These are phyloP conservation scores for Xenus cinereus DNA, from an alignment of 2,113 vertebrate genomes.

Conservation along the genomic window DNA sequence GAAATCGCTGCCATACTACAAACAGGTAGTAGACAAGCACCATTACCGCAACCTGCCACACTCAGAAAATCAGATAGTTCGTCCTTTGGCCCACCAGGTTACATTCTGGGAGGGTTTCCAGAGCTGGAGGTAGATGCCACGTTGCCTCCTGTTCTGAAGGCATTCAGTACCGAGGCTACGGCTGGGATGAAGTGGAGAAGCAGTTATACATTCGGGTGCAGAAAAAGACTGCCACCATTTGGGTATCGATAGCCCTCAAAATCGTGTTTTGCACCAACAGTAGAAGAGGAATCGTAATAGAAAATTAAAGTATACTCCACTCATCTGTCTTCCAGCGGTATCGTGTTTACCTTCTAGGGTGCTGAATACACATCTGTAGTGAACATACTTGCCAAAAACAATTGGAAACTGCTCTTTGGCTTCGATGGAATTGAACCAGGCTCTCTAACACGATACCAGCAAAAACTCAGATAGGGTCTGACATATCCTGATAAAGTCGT, in stretches of 20 bases:
- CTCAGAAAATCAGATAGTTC: background rate
- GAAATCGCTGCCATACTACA: background rate
- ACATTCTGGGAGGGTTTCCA: background rate
- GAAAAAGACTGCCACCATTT: background rate
- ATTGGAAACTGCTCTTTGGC: background rate
- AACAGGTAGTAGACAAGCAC: slow-evolving; percentile 1
- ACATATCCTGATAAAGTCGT: background rate
- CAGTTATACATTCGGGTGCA: background rate
- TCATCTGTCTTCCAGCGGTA: background rate
- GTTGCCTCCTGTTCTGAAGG: background rate
- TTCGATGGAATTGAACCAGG: background rate
- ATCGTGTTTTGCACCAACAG: background rate
- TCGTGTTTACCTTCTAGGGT: background rate
- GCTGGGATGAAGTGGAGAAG: background rate
- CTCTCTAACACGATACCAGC: background rate
- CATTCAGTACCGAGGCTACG: background rate
- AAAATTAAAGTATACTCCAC: background rate
- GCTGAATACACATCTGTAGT: background rate
- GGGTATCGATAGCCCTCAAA: background rate
- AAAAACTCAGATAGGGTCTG: background rate
- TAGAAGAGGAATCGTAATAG: background rate
- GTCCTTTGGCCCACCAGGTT: background rate
- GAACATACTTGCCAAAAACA: background rate
- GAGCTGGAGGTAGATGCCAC: background rate
- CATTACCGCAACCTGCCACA: background rate